Percentiles rank a stretch among this genome's conserved stretches.
These are phyloP conservation scores for Aphrophora alni DNA, from an alignment of 2,888 invertebrate genomes.

Conservation along the genomic window DNA sequence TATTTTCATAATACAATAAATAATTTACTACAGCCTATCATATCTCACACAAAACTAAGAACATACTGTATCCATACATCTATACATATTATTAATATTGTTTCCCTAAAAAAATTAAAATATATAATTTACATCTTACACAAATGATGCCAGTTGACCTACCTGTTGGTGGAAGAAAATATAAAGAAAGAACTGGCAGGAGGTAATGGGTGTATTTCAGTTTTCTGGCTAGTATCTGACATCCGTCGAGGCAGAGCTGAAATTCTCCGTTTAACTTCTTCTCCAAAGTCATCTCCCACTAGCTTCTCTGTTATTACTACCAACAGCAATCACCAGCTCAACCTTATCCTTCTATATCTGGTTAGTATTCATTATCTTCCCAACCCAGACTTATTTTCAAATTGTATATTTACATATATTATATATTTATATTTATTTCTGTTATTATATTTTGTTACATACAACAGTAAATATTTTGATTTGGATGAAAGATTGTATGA, in stretches of 20 bases:
- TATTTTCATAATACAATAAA: too few relatives aligned
- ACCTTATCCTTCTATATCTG: background rate
- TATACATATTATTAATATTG: background rate
- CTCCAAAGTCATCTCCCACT: slow-evolving; percentile 57
- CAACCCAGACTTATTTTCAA: background rate
- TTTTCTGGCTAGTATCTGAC: slow-evolving; percentile 84
- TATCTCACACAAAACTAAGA: too few relatives aligned
- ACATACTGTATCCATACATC: background rate
- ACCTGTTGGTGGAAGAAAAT: slow-evolving; percentile 93
- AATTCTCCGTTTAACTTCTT: slow-evolving; percentile 57
- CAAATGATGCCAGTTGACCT: slow-evolving; percentile 58
- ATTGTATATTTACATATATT: background rate
- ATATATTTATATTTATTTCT: too few relatives aligned
- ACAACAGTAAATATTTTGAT: too few relatives aligned
- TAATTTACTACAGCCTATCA: too few relatives aligned
- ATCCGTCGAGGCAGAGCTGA: slow-evolving; percentile 83
- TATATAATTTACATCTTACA: background rate
- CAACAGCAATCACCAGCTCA: slow-evolving; percentile 28
- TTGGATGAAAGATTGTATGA: too few relatives aligned
- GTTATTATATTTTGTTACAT: too few relatives aligned
- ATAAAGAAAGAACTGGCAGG: slow-evolving; percentile 91
- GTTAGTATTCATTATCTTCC: background rate
- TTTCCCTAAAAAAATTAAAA: background rate
- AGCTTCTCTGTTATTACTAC: slow-evolving; percentile 25
- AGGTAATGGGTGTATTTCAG: slow-evolving; percentile 89